phyloP scores from a whole-genome alignment of 2,888 invertebrate species.

The Acrobasis repandana region DNA sequence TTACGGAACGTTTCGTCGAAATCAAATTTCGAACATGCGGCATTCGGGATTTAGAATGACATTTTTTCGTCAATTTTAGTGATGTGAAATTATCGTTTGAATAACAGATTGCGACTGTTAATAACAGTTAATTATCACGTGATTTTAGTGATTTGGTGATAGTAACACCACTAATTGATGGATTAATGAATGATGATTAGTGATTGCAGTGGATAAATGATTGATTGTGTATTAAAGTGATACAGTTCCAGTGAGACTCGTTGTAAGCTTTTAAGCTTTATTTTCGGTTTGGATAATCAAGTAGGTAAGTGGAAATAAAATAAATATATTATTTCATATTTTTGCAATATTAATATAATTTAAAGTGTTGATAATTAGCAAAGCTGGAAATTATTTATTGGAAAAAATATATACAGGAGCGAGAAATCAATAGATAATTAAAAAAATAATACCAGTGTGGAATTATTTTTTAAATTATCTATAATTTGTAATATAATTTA shows the following conservation, averaged over 20 bases:
- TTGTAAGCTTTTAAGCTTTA: neutral
- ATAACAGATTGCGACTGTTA: constrained; percentile 4
- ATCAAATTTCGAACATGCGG: constrained; percentile 24
- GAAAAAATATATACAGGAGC: no score
- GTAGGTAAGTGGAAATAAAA: constrained; percentile 13
- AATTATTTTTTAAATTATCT: no score
- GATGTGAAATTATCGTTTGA: constrained; percentile 10
- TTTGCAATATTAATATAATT: no score
- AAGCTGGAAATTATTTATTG: no score
- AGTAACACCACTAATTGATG: constrained; percentile 28
- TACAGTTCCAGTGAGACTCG: constrained; percentile 7
- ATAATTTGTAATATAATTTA: no score
- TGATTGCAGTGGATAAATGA: constrained; percentile 33
- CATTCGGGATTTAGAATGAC: constrained; percentile 6
- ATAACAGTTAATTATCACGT: constrained; percentile 22
- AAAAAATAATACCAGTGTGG: no score
- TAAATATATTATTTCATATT: no score
- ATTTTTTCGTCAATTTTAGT: constrained; percentile 16
- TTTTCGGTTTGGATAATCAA: constrained; percentile 22
- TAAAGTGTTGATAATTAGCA: no score
- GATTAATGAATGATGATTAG: constrained; percentile 31
- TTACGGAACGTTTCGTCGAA: constrained; percentile 22
- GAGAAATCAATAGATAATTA: no score
- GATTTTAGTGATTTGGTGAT: constrained; percentile 31
- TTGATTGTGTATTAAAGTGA: constrained; percentile 21